Evolutionary conservation across 30 jellyfish, hydroid and myxozoan genomes (phyloP).

Genomic region (Hydractinia echinata): DNA sequence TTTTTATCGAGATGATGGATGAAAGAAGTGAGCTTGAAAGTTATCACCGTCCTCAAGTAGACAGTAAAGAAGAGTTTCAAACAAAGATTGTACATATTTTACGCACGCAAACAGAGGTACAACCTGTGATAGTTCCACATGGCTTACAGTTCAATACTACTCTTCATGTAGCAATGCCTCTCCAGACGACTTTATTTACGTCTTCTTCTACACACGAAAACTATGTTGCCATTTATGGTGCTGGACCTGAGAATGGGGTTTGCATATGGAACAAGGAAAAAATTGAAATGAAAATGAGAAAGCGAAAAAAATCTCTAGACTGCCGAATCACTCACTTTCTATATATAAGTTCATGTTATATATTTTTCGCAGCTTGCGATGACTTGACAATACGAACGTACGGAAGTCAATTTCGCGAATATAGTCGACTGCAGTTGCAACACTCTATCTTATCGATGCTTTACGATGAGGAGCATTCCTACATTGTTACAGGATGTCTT

Average conservation of each 20-base stretch:
- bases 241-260: constrained; percentile 62
- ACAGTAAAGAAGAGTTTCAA: constrained; percentile 9
- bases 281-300: constrained; percentile 23
- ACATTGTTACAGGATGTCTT: constrained; percentile 48
- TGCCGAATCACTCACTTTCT: constrained; percentile 37
- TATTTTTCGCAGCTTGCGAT: constrained; percentile 65
- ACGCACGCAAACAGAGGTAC: constrained; percentile 22
- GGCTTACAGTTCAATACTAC: constrained; percentile 53
- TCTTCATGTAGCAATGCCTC: constrained; percentile 56
- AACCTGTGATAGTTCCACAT: constrained; percentile 34
- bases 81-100: constrained; percentile 6
- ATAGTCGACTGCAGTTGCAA: constrained; percentile 37
- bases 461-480: constrained; percentile 44
- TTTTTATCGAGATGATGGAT: background rate
- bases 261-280: constrained; percentile 57
- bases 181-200: constrained; percentile 47
- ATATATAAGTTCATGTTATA: constrained; percentile 34
- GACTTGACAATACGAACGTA: constrained; percentile 64
- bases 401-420: constrained; percentile 52
- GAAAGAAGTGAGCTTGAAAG: background rate
- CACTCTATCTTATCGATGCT: constrained; percentile 55
- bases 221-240: constrained; percentile 68
- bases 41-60: constrained; percentile 35
- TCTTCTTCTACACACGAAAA: constrained; percentile 30
- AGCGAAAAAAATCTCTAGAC: constrained; percentile 22